Percentiles rank a stretch among this genome's conserved stretches.
Conservation (phyloP, 2,888 invertebrate species). For the Eristalis tenax region DNA sequence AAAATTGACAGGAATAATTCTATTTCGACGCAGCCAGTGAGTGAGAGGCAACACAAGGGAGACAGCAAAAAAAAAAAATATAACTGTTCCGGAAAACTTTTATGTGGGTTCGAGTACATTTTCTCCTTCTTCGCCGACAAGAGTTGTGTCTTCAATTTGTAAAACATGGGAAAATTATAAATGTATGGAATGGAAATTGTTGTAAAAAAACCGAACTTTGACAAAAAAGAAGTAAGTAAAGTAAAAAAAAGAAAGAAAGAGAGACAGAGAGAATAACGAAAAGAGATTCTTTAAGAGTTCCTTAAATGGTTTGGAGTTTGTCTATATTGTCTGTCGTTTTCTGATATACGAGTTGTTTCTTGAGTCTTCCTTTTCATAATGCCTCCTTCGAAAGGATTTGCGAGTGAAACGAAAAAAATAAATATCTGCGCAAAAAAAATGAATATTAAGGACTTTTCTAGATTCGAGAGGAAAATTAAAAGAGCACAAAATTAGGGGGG, state of each 20-base stretch:
- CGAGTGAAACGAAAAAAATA: background rate
- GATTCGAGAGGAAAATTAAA: background rate
- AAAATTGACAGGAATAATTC: conserved; percentile 47
- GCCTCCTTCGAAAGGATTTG: background rate
- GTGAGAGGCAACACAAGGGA: conserved; percentile 24
- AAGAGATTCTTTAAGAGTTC: conserved; percentile 23
- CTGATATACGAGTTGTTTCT: conserved; percentile 6
- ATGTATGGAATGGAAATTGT: conserved; percentile 27
- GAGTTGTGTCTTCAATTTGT: conserved; percentile 57
- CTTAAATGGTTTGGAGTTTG: conserved; percentile 42
- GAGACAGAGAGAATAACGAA: background rate
- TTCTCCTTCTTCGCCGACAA: conserved; percentile 38
- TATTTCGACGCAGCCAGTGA: conserved; percentile 5
- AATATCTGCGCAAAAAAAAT: background rate
- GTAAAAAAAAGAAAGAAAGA: no score
- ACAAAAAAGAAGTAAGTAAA: background rate
- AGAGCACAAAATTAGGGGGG: background rate
- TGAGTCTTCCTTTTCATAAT: background rate
- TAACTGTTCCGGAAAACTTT: conserved; percentile 23
- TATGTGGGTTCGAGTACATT: conserved; percentile 44
- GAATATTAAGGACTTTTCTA: background rate
- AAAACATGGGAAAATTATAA: conserved; percentile 44
- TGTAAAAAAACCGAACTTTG: conserved; percentile 23
- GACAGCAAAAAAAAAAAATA: conserved; percentile 38
- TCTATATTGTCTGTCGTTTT: conserved; percentile 52